phyloP scores from a whole-genome alignment of 2,113 vertebrate species.

The Urocitellus parryii region DNA sequence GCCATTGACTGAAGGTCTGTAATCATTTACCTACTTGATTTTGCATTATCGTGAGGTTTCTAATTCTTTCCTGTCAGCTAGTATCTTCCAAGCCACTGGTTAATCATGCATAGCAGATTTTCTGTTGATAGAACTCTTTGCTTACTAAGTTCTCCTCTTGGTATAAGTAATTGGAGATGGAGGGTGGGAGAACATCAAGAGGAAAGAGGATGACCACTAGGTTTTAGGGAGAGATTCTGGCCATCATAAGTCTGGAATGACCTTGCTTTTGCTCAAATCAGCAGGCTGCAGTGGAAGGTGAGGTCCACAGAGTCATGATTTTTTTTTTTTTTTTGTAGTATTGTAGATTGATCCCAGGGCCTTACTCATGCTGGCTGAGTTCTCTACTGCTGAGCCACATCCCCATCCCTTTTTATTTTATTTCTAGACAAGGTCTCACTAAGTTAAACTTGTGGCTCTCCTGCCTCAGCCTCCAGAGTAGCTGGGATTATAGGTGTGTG shows the following conservation, averaged over 20 bases:
- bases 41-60: not conserved
- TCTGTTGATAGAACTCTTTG: constrained; percentile 1
- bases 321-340: not conserved
- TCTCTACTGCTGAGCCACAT: not conserved
- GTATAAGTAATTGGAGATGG: not conserved
- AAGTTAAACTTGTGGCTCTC: not conserved
- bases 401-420: not conserved
- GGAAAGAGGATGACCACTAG: not conserved
- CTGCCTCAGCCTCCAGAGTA: not conserved
- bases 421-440: not conserved
- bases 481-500: not conserved
- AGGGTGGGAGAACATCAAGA: not conserved
- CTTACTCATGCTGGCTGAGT: not conserved
- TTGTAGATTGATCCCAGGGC: not conserved
- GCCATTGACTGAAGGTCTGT: not conserved
- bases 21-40: constrained; percentile 10
- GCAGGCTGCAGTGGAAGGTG: not conserved
- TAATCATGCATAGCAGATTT: constrained; percentile 4
- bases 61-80: not conserved
- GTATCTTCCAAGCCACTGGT: not conserved
- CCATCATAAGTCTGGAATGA: not conserved
- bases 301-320: not conserved
- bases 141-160: not conserved
- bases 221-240: not conserved
- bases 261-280: constrained; percentile 1